A percentile compares a stretch with the other conserved stretches of the same genome.
phyloP scores from a whole-genome alignment of 2,888 invertebrate genomes.

The Epinotia ramella region DNA sequence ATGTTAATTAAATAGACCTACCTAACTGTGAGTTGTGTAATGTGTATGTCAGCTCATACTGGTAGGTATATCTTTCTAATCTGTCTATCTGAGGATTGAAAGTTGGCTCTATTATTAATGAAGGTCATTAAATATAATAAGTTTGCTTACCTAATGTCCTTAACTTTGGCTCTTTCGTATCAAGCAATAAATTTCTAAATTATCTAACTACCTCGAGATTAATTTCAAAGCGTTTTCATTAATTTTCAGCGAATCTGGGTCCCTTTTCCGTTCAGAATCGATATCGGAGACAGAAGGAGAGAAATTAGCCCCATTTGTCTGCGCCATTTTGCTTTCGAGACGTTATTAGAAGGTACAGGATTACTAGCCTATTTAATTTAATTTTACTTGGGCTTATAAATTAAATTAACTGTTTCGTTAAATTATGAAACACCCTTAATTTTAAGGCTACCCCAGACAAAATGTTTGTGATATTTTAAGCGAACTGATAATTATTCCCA shows the following conservation, averaged over 20 bases:
- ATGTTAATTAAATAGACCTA: too few species aligned
- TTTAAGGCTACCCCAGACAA: not conserved
- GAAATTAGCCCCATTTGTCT: conserved; percentile 54
- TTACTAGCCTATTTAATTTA: conserved; percentile 30
- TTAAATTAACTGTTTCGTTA: conserved; percentile 18
- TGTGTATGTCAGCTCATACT: not conserved
- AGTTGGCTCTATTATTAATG: not conserved
- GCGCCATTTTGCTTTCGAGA: conserved; percentile 48
- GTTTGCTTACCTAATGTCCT: conserved; percentile 8
- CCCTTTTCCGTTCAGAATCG: conserved; percentile 49
- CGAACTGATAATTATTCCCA: too few species aligned
- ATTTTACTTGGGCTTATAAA: conserved; percentile 4
- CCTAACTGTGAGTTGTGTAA: not conserved
- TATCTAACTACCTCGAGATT: conserved; percentile 44
- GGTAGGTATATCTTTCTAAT: too few species aligned
- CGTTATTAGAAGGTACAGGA: conserved; percentile 45
- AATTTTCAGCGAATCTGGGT: conserved; percentile 44
- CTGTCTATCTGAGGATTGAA: not conserved
- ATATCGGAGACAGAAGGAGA: conserved; percentile 50
- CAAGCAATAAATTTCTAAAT: conserved; percentile 38
- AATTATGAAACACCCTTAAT: conserved; percentile 10
- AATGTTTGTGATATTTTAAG: not conserved
- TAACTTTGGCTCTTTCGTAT: conserved; percentile 20
- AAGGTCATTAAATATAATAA: not conserved
- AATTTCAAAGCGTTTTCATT: conserved; percentile 47